Evolutionary conservation across 2,888 invertebrate genomes (phyloP), one percentile per base, ranked within the genome.

Genomic region (Xestia c-nigrum): DNA sequence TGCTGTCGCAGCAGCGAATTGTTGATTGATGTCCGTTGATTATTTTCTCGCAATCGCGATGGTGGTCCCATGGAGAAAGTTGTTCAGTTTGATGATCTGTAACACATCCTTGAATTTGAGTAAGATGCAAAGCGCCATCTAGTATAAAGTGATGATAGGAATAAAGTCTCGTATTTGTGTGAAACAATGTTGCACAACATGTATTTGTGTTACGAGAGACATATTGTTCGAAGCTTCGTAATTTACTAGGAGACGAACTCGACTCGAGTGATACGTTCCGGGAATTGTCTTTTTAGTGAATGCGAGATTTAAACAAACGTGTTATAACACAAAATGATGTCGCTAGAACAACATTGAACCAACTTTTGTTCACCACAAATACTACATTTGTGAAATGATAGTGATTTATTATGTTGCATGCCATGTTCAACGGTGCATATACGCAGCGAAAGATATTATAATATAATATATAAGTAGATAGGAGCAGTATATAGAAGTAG

Each of bases 401-500:
- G 10, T 31, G 7, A 1, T n/a, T 47, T 47, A 5, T 47, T n/a
- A 19, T 59, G 5, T 78, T 79, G 73, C 80, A 78, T 78, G 80
- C 21, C 1, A 52, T 68, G 64, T 68, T 78, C 64, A 78, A 76
- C 76, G 81, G 80, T 84, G 86, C 87, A 77, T 83, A 78, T 78
- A 80, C 84, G 73, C 68, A 72, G 72, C 57, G 76, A 84, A 81
- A 57, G 9, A 72, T 83, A 80, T 85, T 65, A 76, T 78, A 59
- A 57, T 83, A 71, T 83, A 71, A 64, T 84, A 82, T 89, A 89
- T 87, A 86, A 91, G 94, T 95, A 95, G 93, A 91, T 91, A 91
- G 88, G 92, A 85, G 90, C 91, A 92, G 91, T 92, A 93, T 91
- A 90, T 92, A 92, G 92, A 87, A 86, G 94, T 95, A 94, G 95